Evolutionary conservation across 2,113 vertebrate species (phyloP).

Genomic region (Bufo gargarizans): DNA sequence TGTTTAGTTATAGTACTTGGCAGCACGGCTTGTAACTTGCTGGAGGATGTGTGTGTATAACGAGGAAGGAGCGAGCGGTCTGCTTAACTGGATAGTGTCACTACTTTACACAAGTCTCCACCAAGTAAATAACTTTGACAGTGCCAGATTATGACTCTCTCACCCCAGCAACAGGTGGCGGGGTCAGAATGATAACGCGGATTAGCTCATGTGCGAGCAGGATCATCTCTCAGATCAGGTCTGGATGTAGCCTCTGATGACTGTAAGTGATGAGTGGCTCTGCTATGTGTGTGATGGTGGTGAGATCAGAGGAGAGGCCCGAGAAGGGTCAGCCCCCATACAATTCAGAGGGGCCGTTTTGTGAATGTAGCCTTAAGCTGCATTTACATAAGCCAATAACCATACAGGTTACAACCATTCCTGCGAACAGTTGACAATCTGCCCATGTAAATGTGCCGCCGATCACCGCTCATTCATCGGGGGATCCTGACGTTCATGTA

Average conservation of each 20-base stretch:
- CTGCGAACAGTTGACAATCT: no score
- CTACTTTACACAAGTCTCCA: constrained; percentile 12
- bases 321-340: not conserved
- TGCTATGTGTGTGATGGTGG: not conserved
- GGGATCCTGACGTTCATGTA: no score
- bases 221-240: not conserved
- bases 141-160: constrained; percentile 5
- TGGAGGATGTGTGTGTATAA: constrained; percentile 8
- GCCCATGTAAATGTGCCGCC: no score
- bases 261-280: not conserved
- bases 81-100: not conserved
- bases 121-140: constrained; percentile 32
- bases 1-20: not conserved
- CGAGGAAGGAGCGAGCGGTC: not conserved
- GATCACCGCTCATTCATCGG: no score
- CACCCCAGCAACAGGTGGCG: not conserved
- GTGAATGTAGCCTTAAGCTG: no score
- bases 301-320: not conserved
- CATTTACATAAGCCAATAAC: no score
- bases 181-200: not conserved
- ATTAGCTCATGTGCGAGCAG: not conserved
- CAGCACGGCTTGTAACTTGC: not conserved
- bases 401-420: no score
- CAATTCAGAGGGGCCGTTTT: no score
- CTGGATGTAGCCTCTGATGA: not conserved